These are phyloP conservation scores for Phymanthus crucifer DNA, from an alignment of 92 coral and sea anemone genomes.

Conservation along the genomic window DNA sequence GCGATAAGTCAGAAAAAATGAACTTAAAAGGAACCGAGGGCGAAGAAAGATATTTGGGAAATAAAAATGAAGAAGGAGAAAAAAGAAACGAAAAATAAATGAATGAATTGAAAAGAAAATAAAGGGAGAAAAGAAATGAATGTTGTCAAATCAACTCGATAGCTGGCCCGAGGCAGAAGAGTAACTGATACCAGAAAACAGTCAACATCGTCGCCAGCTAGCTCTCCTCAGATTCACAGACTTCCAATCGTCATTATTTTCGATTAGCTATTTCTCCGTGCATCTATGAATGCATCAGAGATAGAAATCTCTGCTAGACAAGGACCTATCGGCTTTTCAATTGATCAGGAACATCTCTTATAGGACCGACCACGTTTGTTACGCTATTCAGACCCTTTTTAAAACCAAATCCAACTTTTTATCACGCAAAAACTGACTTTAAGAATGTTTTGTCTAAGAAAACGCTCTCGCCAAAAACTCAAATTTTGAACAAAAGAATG, in stretches of 20 bases:
- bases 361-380: neutral
- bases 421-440: neutral
- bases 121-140: neutral
- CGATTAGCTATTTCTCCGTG: slow-evolving; percentile 7
- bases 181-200: neutral
- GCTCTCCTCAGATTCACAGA: neutral
- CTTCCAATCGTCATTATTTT: neutral
- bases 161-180: neutral
- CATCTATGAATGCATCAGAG: neutral
- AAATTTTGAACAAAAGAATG: neutral
- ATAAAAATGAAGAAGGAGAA: neutral
- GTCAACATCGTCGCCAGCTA: neutral
- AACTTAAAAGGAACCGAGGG: too few relatives aligned
- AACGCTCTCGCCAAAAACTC: neutral
- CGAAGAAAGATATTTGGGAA: neutral
- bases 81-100: neutral
- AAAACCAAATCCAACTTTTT: neutral
- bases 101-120: neutral
- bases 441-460: neutral
- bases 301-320: neutral
- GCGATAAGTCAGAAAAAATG: too few relatives aligned
- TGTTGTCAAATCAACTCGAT: neutral
- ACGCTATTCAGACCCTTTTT: neutral
- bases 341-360: neutral
- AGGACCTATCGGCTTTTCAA: neutral